Percentiles rank a stretch among this genome's conserved stretches.
These are phyloP conservation scores for Hypanus sabinus DNA, from an alignment of 2,113 vertebrate species.

Conservation along the genomic window DNA sequence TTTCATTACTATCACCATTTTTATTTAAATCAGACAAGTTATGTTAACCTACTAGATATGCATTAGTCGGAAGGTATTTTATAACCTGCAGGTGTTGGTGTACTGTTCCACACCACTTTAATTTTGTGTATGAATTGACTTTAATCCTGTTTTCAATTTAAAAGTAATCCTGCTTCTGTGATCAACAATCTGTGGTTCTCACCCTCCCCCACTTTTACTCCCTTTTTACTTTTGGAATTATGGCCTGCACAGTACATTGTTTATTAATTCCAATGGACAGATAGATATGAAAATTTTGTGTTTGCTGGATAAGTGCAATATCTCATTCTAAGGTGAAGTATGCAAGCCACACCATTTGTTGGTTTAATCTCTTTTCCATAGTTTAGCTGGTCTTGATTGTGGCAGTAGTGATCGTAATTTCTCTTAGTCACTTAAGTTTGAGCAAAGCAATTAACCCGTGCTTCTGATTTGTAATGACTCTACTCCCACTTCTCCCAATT, in stretches of 20 bases:
- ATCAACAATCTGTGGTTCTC: neutral
- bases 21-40: neutral
- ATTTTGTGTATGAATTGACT: neutral
- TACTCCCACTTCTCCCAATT: neutral
- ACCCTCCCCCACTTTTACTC: too few relatives aligned
- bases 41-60: neutral
- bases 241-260: neutral
- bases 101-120: neutral
- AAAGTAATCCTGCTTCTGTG: neutral
- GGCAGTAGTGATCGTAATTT: neutral
- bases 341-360: neutral
- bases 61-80: neutral
- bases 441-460: neutral
- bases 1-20: neutral
- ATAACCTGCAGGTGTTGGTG: neutral
- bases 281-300: neutral
- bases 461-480: neutral
- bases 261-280: neutral
- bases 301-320: neutral
- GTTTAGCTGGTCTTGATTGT: neutral
- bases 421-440: neutral
- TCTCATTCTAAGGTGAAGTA: neutral
- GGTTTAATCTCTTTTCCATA: neutral
- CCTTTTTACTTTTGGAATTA: neutral
- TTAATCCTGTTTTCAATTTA: neutral